phyloP scores from a whole-genome alignment of 2,888 invertebrate species.

The Chymomyza fuscimana region DNA sequence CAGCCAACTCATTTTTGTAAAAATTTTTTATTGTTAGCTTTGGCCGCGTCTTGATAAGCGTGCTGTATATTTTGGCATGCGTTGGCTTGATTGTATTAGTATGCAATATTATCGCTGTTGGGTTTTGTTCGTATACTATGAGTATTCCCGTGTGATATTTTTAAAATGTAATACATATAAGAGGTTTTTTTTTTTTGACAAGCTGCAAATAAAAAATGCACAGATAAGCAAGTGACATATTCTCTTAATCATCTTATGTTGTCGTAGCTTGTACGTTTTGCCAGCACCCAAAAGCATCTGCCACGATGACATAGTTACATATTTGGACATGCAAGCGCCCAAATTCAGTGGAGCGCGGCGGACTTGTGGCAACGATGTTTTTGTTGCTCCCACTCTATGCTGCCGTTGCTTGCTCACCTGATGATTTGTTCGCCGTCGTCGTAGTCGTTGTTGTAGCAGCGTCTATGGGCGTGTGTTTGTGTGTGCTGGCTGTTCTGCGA shows the following conservation, averaged over 20 bases:
- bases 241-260: not conserved
- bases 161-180: slow-evolving; percentile 6
- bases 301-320: slow-evolving; percentile 22
- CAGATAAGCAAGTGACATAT: not conserved
- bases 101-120: slow-evolving; percentile 16
- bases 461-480: not conserved
- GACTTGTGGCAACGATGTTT: slow-evolving; percentile 29
- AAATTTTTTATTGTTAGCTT: slow-evolving; percentile 32
- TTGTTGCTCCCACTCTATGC: slow-evolving; percentile 22
- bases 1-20: slow-evolving; percentile 85
- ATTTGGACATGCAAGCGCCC: slow-evolving; percentile 43
- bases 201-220: slow-evolving; percentile 20
- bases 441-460: not conserved
- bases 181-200: slow-evolving; percentile 8
- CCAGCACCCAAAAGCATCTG: not conserved
- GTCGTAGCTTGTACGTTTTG: not conserved
- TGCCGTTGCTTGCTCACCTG: slow-evolving; percentile 5
- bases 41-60: slow-evolving; percentile 40
- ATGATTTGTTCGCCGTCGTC: slow-evolving; percentile 8
- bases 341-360: slow-evolving; percentile 53
- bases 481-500: not conserved
- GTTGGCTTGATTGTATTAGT: slow-evolving; percentile 23
- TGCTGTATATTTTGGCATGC: not conserved
- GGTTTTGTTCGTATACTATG: slow-evolving; percentile 5
- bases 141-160: slow-evolving; percentile 30